phyloP scores from a whole-genome alignment of 2,113 vertebrate species.

The Cynoglossus semilaevis region DNA sequence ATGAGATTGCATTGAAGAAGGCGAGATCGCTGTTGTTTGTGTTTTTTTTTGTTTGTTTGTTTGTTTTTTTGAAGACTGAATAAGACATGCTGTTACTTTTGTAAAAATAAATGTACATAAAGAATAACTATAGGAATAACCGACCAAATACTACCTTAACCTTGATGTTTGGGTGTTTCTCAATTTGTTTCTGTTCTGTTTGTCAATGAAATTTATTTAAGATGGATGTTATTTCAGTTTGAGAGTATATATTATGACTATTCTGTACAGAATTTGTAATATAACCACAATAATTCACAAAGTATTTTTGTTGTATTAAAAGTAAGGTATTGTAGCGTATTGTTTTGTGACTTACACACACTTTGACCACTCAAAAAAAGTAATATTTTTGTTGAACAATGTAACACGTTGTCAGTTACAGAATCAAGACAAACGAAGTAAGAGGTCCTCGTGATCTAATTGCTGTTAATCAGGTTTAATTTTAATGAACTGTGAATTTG shows the following conservation, averaged over 20 bases:
- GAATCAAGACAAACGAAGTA: slow-evolving; percentile 51
- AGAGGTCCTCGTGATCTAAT: slow-evolving; percentile 82
- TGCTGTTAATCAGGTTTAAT: slow-evolving; percentile 83
- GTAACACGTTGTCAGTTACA: slow-evolving; percentile 66
- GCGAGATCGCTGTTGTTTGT: slow-evolving; percentile 89
- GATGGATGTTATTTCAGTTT: slow-evolving; percentile 87
- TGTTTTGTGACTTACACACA: slow-evolving; percentile 78
- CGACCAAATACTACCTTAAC: slow-evolving; percentile 99
- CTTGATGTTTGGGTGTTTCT: slow-evolving; percentile 90
- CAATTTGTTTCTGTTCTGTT: slow-evolving; percentile 71
- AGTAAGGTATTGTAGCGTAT: slow-evolving; percentile 80
- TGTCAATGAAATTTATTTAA: slow-evolving; percentile 76
- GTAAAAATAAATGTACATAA: slow-evolving; percentile 99
- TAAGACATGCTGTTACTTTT: slow-evolving; percentile 96
- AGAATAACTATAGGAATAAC: slow-evolving; percentile 86
- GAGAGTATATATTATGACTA: slow-evolving; percentile 82
- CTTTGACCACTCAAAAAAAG: slow-evolving; percentile 76
- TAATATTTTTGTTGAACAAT: slow-evolving; percentile 76
- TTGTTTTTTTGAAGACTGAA: slow-evolving; percentile 87
- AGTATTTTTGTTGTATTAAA: slow-evolving; percentile 82
- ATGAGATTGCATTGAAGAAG: slow-evolving; percentile 79
- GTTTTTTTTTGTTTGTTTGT: too few species aligned
- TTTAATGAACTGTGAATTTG: slow-evolving; percentile 96
- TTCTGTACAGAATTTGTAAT: slow-evolving; percentile 83
- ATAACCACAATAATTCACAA: slow-evolving; percentile 81